phyloP scores from a whole-genome alignment of 1,140 invertebrate genomes.

The Caenorhabditis briggsae region DNA sequence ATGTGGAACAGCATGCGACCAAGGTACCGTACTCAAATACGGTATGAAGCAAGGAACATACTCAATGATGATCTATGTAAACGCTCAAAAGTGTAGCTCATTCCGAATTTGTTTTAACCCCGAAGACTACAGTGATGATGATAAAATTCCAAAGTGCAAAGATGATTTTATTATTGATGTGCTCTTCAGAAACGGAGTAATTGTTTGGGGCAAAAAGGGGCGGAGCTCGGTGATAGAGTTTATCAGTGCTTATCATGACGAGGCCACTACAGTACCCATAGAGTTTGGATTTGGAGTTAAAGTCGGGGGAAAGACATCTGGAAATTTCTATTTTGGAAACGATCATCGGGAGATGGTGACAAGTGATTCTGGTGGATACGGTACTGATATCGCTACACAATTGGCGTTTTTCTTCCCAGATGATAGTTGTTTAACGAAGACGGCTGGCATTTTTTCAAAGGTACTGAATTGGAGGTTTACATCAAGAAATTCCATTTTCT shows the following conservation, averaged over 20 bases:
- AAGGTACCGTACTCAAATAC: not conserved
- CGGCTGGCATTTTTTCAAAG: not conserved
- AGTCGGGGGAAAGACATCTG: not conserved
- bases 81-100: not conserved
- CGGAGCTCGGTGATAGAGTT: not conserved
- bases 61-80: not conserved
- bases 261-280: not conserved
- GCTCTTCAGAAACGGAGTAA: not conserved
- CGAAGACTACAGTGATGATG: not conserved
- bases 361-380: not conserved
- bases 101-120: constrained; percentile 12
- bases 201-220: constrained; percentile 14
- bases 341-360: constrained; percentile 10
- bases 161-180: not conserved
- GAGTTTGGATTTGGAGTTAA: constrained; percentile 12
- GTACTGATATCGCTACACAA: not conserved
- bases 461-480: not conserved
- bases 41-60: not conserved
- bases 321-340: constrained; percentile 7
- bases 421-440: not conserved
- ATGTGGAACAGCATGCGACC: not conserved
- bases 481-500: too few relatives aligned
- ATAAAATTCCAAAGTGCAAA: not conserved
- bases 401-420: not conserved
- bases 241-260: not conserved